phyloP scores from a whole-genome alignment of 2,888 invertebrate species.

The Apamea sordens region DNA sequence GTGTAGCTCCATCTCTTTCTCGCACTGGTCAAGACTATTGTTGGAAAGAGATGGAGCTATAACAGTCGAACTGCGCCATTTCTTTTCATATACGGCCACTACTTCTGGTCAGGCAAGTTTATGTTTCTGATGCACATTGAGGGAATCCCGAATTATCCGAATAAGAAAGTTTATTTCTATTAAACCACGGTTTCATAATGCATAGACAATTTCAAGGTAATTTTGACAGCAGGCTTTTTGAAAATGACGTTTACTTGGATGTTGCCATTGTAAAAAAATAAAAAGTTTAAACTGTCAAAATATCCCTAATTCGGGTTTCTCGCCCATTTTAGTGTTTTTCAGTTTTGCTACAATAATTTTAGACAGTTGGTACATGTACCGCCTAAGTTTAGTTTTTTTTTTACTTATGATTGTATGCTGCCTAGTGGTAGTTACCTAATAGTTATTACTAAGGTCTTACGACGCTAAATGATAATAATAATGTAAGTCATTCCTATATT shows the following conservation, averaged over 20 bases:
- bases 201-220: neutral
- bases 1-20: neutral
- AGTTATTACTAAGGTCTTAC: slow-evolving; percentile 31
- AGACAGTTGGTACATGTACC: neutral
- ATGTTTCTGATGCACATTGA: neutral
- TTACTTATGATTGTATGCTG: neutral
- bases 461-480: slow-evolving; percentile 51
- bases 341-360: neutral
- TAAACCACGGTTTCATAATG: neutral
- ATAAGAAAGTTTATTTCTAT: neutral
- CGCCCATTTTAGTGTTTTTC: neutral
- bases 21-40: neutral
- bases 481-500: slow-evolving; percentile 49
- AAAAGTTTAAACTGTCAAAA: neutral
- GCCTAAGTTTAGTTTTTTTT: neutral
- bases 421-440: slow-evolving; percentile 25
- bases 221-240: too few relatives aligned
- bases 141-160: neutral
- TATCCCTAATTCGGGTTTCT: neutral
- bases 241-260: neutral
- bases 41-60: neutral
- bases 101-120: too few relatives aligned
- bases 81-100: neutral
- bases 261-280: neutral
- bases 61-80: neutral